Evolutionary conservation across 2,888 invertebrate species (phyloP), one percentile per base, ranked within the genome.

Genomic region (Thelaira solivaga): DNA sequence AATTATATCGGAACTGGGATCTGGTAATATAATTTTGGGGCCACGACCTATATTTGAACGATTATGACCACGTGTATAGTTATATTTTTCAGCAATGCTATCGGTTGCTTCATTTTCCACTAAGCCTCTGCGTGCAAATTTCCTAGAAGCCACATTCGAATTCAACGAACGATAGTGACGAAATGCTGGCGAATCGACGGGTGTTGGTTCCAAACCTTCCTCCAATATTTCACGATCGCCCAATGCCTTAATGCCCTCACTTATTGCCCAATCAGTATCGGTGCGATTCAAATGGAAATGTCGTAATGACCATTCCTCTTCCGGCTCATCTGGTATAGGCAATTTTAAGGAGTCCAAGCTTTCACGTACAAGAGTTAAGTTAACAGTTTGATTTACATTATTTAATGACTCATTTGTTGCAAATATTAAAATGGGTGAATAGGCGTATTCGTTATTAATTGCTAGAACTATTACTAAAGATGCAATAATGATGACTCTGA

Each of bases 111-210:
- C 90, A 81, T 94, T 93, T 80, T 93, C 92, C 0, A 92, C 92
- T 83, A 92, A 93, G 0, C 94, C 96, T 0, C 92, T 89, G 8
- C 92, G 90, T 0, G 94, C 92, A 43, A 94, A 80, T 2, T 91
- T 90, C 16, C 92, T 91, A 0, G 94, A 92, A 36, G 89, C 90
- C 0, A 90, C 86, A 0, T 91, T 90, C 0, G 94, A 93, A 55
- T 92, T 92, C 0, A 94, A 90, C 0, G 94, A 92, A 55, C 92
- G 90, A 84, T 94, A 95, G 59, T 95, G 95, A 41, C 92, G 91
- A 80, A 90, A 92, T 22, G 93, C 92, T 0, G 95, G 93, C 4
- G 92, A 91, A 72, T 92, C 90, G 0, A 88, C 81, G 0, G 92
- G 91, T 7, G 90, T 89, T 0, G 90, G 85, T 49, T 84, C 81